Evolutionary conservation across 2,888 invertebrate genomes (phyloP).

Genomic region (Noctua comes): DNA sequence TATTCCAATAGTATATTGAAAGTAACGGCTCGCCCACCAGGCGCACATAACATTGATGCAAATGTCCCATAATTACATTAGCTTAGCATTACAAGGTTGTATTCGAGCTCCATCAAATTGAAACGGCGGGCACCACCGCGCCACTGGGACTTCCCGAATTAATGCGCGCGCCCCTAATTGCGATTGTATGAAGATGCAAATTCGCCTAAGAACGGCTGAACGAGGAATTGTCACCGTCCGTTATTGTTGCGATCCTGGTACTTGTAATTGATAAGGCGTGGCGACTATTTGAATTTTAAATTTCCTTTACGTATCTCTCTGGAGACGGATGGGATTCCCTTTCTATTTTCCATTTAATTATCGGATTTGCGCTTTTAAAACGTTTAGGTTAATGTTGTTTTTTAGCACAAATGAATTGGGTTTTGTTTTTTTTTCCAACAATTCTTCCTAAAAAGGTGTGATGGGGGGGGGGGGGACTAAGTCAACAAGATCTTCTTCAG

Average conservation of each 20-base stretch:
- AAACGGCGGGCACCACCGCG: slow-evolving; percentile 69
- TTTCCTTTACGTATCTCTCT: slow-evolving; percentile 73
- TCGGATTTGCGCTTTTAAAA: slow-evolving; percentile 70
- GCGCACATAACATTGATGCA: slow-evolving; percentile 84
- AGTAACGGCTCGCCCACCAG: slow-evolving; percentile 80
- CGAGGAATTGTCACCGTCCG: slow-evolving; percentile 80
- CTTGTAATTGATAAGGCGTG: slow-evolving; percentile 89
- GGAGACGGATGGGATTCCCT: slow-evolving; percentile 77
- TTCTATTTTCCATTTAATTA: slow-evolving; percentile 74
- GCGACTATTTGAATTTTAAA: slow-evolving; percentile 87
- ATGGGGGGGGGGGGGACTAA: no score
- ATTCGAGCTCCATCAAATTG: slow-evolving; percentile 79
- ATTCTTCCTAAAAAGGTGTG: not conserved
- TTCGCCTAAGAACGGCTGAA: slow-evolving; percentile 80
- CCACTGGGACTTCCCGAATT: slow-evolving; percentile 67
- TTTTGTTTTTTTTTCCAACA: not conserved
- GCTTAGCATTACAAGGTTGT: slow-evolving; percentile 77
- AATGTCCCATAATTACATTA: slow-evolving; percentile 82
- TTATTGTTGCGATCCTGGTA: slow-evolving; percentile 81
- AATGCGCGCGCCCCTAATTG: slow-evolving; percentile 83
- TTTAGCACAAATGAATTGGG: slow-evolving; percentile 32
- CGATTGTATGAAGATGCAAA: slow-evolving; percentile 89
- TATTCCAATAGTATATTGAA: slow-evolving; percentile 81
- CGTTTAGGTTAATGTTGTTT: slow-evolving; percentile 58
- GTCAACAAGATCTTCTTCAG: not conserved